phyloP scores from a whole-genome alignment of 1,140 invertebrate species.

The Mercenaria mercenaria region DNA sequence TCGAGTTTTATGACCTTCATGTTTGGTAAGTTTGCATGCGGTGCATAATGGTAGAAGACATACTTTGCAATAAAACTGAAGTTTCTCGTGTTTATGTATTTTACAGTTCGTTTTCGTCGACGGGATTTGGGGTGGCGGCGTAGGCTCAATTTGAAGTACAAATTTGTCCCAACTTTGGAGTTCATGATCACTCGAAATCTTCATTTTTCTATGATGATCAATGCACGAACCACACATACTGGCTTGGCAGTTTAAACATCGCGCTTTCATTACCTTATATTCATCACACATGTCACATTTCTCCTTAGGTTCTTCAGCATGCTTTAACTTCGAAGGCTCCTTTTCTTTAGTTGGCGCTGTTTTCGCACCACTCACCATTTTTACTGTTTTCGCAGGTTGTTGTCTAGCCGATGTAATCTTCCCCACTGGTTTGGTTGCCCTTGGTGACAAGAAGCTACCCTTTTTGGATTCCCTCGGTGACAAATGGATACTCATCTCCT shows the following conservation, averaged over 20 bases:
- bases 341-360: not conserved
- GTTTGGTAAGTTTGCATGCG: constrained; percentile 60
- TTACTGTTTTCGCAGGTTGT: not conserved
- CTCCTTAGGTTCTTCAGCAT: not conserved
- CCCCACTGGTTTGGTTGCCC: constrained; percentile 29
- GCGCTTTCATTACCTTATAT: constrained; percentile 10
- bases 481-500: constrained; percentile 54
- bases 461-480: constrained; percentile 14
- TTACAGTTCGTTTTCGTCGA: constrained; percentile 21
- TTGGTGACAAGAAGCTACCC: not conserved
- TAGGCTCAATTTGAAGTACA: not conserved
- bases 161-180: constrained; percentile 45
- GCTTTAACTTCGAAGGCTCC: not conserved
- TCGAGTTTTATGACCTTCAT: constrained; percentile 57
- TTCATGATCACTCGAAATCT: constrained; percentile 41
- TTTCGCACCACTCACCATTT: not conserved
- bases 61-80: constrained; percentile 56
- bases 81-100: constrained; percentile 42
- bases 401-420: not conserved
- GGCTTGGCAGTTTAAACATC: constrained; percentile 46
- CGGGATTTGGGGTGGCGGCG: not conserved
- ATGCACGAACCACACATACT: constrained; percentile 54
- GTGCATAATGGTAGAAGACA: constrained; percentile 47
- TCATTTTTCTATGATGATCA: constrained; percentile 57
- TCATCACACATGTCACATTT: constrained; percentile 60